Percentiles rank a stretch among this genome's conserved stretches.
Evolutionary conservation across 2,113 vertebrate genomes (phyloP).

Genomic region (Psammodynastes pulverulentus): DNA sequence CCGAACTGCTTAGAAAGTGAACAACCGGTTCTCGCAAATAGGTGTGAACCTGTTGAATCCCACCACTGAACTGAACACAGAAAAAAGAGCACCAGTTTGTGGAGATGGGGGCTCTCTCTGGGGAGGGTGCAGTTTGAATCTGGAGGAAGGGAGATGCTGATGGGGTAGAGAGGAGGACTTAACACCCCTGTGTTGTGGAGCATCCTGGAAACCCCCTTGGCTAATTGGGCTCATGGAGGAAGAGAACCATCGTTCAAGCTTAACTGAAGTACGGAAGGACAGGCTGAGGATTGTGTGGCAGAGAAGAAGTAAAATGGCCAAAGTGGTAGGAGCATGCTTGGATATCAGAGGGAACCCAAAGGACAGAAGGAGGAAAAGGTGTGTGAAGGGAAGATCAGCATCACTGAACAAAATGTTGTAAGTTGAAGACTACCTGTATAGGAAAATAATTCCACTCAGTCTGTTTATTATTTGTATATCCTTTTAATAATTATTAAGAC

Average conservation of each 20-base stretch:
- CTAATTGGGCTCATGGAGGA: neutral
- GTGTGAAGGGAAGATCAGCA: neutral
- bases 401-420: neutral
- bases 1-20: too few relatives aligned
- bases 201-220: neutral
- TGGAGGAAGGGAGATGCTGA: neutral
- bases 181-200: neutral
- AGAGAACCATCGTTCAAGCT: neutral
- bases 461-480: neutral
- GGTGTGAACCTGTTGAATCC: too few relatives aligned
- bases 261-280: neutral
- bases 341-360: neutral
- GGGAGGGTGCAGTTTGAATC: neutral
- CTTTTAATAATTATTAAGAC: neutral
- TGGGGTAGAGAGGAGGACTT: neutral
- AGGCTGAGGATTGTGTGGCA: neutral
- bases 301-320: neutral
- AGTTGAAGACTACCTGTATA: neutral
- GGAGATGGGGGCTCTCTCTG: neutral
- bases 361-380: neutral
- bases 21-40: too few relatives aligned
- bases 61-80: neutral
- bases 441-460: neutral
- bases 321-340: neutral
- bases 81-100: neutral